These are phyloP conservation scores for Cyrtonyx montezumae DNA, from an alignment of 2,113 vertebrate genomes.

Conservation along the genomic window DNA sequence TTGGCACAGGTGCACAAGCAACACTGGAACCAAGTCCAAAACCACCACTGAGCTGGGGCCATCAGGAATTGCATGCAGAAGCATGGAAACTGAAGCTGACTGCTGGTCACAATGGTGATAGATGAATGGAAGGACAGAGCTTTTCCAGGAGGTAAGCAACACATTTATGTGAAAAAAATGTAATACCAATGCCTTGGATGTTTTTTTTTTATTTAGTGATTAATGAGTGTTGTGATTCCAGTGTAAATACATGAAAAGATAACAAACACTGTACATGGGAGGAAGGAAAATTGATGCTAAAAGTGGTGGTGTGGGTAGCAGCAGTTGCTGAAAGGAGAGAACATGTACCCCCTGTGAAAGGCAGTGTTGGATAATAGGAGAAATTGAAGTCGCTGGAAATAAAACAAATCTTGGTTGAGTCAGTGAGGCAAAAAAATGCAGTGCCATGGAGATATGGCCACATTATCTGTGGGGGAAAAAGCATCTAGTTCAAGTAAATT, in stretches of 20 bases:
- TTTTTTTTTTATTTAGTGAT: background rate
- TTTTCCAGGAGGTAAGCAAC: background rate
- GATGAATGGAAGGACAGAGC: background rate
- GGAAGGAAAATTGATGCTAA: background rate
- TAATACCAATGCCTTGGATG: background rate
- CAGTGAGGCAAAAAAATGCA: background rate
- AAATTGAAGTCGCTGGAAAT: background rate
- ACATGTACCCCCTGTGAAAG: background rate
- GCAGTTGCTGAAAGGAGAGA: background rate
- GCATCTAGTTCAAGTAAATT: background rate
- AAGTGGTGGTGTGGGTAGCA: background rate
- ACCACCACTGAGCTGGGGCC: rapidly evolving
- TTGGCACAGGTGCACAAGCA: background rate
- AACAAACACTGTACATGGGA: rapidly evolving
- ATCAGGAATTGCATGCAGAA: background rate
- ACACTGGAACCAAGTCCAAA: rapidly evolving
- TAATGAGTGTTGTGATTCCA: background rate
- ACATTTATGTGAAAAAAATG: background rate
- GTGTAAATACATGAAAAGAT: rapidly evolving
- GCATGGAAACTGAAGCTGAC: background rate
- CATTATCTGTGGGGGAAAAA: background rate
- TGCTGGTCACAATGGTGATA: background rate
- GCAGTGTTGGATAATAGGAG: background rate
- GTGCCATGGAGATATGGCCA: background rate
- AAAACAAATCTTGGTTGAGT: background rate